A percentile compares a stretch with the other conserved stretches of the same genome.
These are phyloP conservation scores for Marmota flaviventris DNA, from an alignment of 2,113 vertebrate species.

Conservation along the genomic window DNA sequence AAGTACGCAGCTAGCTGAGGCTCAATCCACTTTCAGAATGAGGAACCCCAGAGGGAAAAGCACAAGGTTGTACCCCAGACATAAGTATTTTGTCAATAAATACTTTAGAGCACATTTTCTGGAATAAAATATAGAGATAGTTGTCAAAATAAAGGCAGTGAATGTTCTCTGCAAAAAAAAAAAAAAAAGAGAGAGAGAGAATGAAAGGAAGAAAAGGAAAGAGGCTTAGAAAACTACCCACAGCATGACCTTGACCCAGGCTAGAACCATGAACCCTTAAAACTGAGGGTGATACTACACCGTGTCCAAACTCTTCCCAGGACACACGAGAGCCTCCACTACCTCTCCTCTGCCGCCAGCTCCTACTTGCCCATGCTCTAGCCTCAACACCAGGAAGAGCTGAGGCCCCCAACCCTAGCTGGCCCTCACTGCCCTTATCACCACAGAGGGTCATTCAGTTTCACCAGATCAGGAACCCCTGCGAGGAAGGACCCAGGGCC, in stretches of 20 bases:
- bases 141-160: neutral
- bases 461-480: neutral
- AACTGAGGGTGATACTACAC: rapidly evolving
- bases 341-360: neutral
- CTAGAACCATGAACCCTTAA: neutral
- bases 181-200: neutral
- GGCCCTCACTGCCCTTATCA: neutral
- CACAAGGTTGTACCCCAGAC: neutral
- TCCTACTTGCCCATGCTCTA: neutral
- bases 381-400: neutral
- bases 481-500: neutral
- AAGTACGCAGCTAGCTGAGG: neutral
- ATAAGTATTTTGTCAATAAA: neutral
- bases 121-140: neutral
- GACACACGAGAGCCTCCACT: neutral
- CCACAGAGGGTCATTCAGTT: rapidly evolving
- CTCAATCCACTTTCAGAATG: neutral
- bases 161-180: neutral
- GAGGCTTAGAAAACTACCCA: neutral
- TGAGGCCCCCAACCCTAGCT: neutral
- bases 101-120: neutral
- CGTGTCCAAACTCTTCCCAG: neutral
- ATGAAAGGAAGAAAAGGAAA: neutral
- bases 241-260: neutral
- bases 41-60: neutral